Base-by-base conservation (phyloP, 2,888 invertebrate genomes). In the Drosophila meridionalis region DNA sequence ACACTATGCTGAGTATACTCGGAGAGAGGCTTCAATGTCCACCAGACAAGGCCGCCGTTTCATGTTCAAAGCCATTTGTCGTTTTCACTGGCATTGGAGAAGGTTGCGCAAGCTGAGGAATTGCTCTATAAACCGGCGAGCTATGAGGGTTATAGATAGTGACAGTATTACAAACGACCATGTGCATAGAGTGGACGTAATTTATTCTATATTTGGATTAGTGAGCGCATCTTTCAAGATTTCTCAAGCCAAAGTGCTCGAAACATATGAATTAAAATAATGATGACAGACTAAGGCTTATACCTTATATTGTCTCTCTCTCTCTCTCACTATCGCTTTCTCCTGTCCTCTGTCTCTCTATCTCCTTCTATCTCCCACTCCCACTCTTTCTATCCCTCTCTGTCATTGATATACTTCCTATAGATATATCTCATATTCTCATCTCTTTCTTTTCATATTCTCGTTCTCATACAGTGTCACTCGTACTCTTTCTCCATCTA, bases 51-150 rank as follows among this genome's bases (percentile, higher is more conserved):
- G 83, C 73, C 70, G 52, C 30, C 30, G 68, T 70, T 67, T 82
- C 70, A 76, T 69, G 64, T 72, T 73, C 79, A 80, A 78, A 76
- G 83, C 73, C 80, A 63, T 58, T 58, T 63, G 47, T 32, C 59
- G 74, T 71, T 84, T 85, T 85, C 89, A 76, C 87, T 87, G 90
- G 58, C 82, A 89, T 72, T 77, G 72, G 12, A 26, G 50, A 42
- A 69, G 75, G 68, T 64, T 72, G 73, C 69, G 53, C 59, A 34
- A 86, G 79, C 81, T 81, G 73, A 69, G 62, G 72, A 86, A 83
- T 69, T 69, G 70, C 70, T 73, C n/a, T 66, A 32, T 45, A 47
- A 8, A 50, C 36, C 4, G 11, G 30, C 42, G 11, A n/a, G 30
- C 28, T 42, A 4, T 32, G 34, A n/a, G 47, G 55, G 59, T 47